Evolutionary conservation across 2,113 vertebrate species (phyloP), one percentile per base, ranked within the genome.

Genomic region (Muntiacus reevesi): DNA sequence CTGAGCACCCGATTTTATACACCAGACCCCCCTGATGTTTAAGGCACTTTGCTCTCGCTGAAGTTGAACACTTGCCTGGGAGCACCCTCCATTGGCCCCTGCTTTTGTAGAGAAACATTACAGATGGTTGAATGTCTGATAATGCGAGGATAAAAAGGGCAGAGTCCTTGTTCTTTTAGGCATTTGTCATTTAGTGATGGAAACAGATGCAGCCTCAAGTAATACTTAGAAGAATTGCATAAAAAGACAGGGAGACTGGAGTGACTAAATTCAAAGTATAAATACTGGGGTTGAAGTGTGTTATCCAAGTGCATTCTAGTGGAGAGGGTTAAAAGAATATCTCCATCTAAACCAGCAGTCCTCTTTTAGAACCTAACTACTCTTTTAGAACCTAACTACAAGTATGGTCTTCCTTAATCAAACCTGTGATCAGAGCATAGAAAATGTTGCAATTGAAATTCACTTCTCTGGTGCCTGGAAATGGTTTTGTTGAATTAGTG

Each of bases 401-500:
- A 45, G 50, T 28, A 62, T 43, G 1, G 52, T 87, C n/a, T 91
- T n/a, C 50, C 43, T 74, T 60, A 79, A 36, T 95, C 19, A 85
- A 11, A 85, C 25, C 54, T 59, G 40, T 84, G 64, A 89, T 57
- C 15, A n/a, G 47, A 43, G 67, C 15, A 88, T 28, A 67, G 55
- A 47, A 45, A 54, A 94, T 16, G 2, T 30, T 91, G 25, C 11
- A 76, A 76, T 78, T 95, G 59, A 92, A 95, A 85, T 79, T n/a
- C 11, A 62, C 62, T 83, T 84, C 54, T 76, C 55, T 25, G 40
- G n/a, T 30, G 8, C 33, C 11, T 86, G 54, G 60, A 78, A 89
- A 86, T 94, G 28, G 60, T 86, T 94, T 91, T 82, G 54, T 84
- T 85, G 81, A 97, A 74, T 40, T 86, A 43, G 15, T 76, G 54